Conservation (phyloP, 2,888 invertebrate genomes). For the Caenorhabditis angaria region DNA sequence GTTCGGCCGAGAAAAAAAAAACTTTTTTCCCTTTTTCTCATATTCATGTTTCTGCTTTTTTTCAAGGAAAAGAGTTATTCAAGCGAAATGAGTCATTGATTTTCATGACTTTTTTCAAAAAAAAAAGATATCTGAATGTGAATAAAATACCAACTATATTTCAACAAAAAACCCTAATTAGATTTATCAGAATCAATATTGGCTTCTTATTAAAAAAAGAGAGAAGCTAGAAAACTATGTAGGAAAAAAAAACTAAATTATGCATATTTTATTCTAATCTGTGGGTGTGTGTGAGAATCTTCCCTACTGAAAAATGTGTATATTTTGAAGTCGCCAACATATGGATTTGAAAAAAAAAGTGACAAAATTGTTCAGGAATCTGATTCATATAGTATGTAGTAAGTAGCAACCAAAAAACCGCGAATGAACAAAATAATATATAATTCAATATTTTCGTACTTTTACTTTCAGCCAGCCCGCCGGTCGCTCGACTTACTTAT, state of each 20-base stretch:
- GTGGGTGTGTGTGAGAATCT: not conserved
- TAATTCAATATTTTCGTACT: constrained; percentile 4
- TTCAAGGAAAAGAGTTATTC: no score
- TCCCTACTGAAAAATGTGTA: no score
- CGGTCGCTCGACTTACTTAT: not conserved
- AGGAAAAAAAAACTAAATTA: constrained; percentile 1
- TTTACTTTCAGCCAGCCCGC: not conserved
- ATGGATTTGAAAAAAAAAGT: not conserved
- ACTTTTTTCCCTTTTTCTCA: no score
- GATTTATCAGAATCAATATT: not conserved
- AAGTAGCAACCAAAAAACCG: not conserved
- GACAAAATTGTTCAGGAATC: not conserved
- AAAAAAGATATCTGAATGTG: no score
- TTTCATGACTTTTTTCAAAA: no score
- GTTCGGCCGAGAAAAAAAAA: no score
- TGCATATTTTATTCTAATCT: not conserved
- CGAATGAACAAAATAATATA: not conserved
- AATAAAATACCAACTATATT: no score
- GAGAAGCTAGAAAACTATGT: not conserved
- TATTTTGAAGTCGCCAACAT: no score
- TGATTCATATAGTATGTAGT: no score
- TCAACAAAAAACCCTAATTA: not conserved
- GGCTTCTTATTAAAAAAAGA: not conserved
- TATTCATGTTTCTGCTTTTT: no score
- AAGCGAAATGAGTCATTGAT: no score